Conservation (phyloP, 2,888 invertebrate genomes). For the Syrphus vitripennis region DNA sequence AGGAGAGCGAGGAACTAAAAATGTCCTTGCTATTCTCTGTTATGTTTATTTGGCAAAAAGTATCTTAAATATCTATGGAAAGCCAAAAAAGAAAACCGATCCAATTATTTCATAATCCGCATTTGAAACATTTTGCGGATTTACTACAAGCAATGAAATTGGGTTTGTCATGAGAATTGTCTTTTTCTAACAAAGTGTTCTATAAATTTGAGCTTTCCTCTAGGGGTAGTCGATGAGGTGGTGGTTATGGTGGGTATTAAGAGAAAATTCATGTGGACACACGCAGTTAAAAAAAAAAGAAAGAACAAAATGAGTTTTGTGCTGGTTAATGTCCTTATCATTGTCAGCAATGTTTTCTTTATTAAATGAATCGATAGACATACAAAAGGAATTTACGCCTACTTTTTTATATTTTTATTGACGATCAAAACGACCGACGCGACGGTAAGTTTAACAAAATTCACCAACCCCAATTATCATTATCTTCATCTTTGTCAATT, state of each 20-base stretch:
- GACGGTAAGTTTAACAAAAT: not conserved
- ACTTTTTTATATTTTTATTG: not conserved
- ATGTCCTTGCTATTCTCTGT: conserved; percentile 1
- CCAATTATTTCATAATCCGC: conserved; percentile 72
- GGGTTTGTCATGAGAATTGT: conserved; percentile 57
- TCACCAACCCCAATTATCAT: not conserved
- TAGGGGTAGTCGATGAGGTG: not conserved
- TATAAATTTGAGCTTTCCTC: not conserved
- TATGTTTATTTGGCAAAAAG: conserved; percentile 41
- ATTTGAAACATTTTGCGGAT: conserved; percentile 67
- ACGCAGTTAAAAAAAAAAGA: conserved; percentile 2
- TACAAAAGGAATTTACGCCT: not conserved
- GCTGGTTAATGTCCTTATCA: not conserved
- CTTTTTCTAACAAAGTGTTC: conserved; percentile 40
- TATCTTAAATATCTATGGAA: not conserved
- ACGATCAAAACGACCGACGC: not conserved
- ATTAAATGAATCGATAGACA: not conserved
- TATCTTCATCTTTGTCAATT: no score
- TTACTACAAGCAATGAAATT: conserved; percentile 68
- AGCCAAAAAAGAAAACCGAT: conserved; percentile 53
- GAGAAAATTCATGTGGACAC: conserved; percentile 6
- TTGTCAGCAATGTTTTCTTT: not conserved
- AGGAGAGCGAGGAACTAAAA: not conserved
- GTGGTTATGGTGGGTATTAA: conserved; percentile 12
- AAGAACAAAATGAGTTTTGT: not conserved